Conservation (phyloP, 2,113 vertebrate genomes). For the Clupea harengus region DNA sequence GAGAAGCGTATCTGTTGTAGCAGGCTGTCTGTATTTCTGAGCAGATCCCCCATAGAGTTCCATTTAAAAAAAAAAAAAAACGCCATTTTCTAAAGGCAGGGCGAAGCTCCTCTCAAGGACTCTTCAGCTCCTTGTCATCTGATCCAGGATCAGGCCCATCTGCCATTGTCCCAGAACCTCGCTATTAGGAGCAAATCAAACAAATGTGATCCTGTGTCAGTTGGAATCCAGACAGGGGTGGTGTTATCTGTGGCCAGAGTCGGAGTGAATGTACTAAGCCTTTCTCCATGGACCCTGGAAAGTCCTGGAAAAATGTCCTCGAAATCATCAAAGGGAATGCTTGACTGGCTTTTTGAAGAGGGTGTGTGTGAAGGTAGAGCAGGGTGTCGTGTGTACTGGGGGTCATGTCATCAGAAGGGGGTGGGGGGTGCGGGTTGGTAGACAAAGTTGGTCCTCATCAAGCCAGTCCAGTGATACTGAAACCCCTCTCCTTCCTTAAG, state of each 20-base stretch:
- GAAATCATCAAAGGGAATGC: neutral
- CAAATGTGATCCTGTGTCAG: no score
- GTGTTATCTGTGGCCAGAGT: neutral
- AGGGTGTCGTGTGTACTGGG: neutral
- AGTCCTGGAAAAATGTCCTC: no score
- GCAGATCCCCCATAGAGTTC: constrained; percentile 60
- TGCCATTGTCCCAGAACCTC: neutral
- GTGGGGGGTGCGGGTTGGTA: no score
- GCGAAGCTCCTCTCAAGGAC: no score
- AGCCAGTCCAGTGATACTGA: no score
- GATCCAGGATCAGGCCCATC: no score
- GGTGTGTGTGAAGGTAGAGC: neutral
- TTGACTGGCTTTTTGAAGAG: neutral
- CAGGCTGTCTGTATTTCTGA: constrained; percentile 39
- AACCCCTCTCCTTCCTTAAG: no score
- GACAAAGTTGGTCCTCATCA: no score
- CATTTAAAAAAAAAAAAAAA: neutral
- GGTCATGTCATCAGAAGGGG: no score
- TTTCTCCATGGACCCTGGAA: no score
- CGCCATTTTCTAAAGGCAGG: no score
- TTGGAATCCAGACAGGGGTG: neutral
- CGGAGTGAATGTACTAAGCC: neutral
- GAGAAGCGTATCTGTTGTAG: constrained; percentile 42
- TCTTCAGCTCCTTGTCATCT: no score
- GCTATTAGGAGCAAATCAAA: neutral